Evolutionary conservation across 2,888 invertebrate species (phyloP), one percentile per base, ranked within the genome.

Genomic region (Syritta pipiens): DNA sequence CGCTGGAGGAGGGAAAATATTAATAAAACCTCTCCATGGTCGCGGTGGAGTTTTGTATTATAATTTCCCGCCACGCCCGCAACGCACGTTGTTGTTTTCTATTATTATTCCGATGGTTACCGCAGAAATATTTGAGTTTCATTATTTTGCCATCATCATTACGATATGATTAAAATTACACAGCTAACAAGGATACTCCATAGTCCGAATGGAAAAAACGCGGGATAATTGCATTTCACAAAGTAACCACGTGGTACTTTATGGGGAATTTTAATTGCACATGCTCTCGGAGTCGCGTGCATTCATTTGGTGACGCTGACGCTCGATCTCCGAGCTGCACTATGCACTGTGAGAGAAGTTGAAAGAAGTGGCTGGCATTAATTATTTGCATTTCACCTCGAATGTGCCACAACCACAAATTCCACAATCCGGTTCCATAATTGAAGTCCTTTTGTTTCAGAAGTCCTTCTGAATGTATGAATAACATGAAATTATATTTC

Each of bases 151-250:
- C 65, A 65, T 49, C 65, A 48, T 77, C 48, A 77, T 77, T 67
- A 67, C 60, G 71, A 71, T 65, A 65, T 71, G 63, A 69, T 77
- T 65, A 71, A 77, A 77, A 77, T 65, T 67, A 63, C 53, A 65
- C 53, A 71, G 53, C 46, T 57, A 75, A 55, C 65, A 67, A 71
- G 59, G 10, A 60, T 59, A 20, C 32, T 9, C 19, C 22, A 17
- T 46, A 26, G 40, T n/a, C n/a, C n/a, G n/a, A n/a, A n/a, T n/a
- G n/a, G n/a, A n/a, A 68, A 40, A 68, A 65, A 55, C 30, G 17
- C 30, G n/a, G n/a, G 53, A 49, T 77, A 77, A 77, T 77, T 77
- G 71, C 71, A 67, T 71, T 77, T 71, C 55, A 32, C 69, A 71
- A 69, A 69, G 67, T 40, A 75, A 75, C 74, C 74, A 55, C 71